Evolutionary conservation across 2,797 vertebrate genomes (phyloP), one percentile per base, ranked within the genome.

Genomic region (Muscicapa comitata): DNA sequence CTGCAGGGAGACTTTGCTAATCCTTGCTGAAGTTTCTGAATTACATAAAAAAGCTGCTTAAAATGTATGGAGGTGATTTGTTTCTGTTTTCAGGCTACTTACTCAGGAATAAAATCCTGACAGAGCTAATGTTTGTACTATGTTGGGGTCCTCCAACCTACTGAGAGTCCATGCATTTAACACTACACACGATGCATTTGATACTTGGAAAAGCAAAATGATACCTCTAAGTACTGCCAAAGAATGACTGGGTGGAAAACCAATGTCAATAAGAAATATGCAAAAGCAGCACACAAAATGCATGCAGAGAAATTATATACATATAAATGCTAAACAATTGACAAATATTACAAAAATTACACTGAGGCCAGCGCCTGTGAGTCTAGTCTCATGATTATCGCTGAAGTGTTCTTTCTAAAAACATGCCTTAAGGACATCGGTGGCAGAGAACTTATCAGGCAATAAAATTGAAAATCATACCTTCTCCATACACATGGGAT

Each of bases 31-130:
- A 55, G 7, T 94, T 88, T 77, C 42, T 43, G 38, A 71, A 45
- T 45, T 53, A 80, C 61, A 66, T 53, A 5, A n/a, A 80, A 88
- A 88, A 59, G 38, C 20, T 73, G 17, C 33, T 88, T 88, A 84
- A 77, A 93, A 86, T 38, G 17, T 6, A 84, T 43, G 25, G 25
- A 59, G 8, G 7, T 55, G 25, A 42, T 70, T 84, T 62, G 9
- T 58, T 75, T 67, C 40, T 84, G 53, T 23, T 92, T 86, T 65
- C 5, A 31, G 65, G 33, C 50, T 75, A 48, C 21, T 57, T 57
- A 61, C 7, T n/a, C 31, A 54, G 68, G 26, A 90, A 50, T 37
- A 88, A 84, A 92, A 84, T 78, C 28, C 43, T 1, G 0, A 43
- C 14, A 83, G 29, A 82, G 43, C 10, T 85, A 51, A 76, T 63